phyloP scores from a whole-genome alignment of 1,140 invertebrate species.

The Drosophila leontia region DNA sequence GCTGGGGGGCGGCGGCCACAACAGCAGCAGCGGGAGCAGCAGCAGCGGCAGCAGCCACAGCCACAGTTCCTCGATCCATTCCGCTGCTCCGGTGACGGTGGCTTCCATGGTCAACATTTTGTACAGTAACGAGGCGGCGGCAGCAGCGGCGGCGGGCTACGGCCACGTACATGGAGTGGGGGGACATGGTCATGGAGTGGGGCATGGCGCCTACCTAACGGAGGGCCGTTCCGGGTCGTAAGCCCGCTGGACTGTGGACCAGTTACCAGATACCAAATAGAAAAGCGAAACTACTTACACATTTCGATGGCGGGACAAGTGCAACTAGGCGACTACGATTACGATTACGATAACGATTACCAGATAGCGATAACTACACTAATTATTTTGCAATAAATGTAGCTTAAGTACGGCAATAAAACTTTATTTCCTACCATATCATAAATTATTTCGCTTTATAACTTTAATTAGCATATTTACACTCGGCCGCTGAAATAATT shows the following conservation, averaged over 20 bases:
- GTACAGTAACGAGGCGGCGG: constrained; percentile 77
- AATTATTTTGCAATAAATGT: constrained; percentile 84
- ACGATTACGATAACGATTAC: constrained; percentile 61
- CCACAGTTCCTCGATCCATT: constrained; percentile 65
- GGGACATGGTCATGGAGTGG: constrained; percentile 38
- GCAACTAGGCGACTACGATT: constrained; percentile 54
- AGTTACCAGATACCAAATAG: constrained; percentile 62
- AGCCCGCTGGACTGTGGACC: constrained; percentile 22
- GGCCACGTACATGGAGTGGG: neutral
- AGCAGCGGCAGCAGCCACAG: constrained; percentile 42
- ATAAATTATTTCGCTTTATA: constrained; percentile 82
- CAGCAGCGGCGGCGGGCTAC: constrained; percentile 3
- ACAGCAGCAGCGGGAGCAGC: constrained; percentile 42
- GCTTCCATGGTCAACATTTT: constrained; percentile 86
- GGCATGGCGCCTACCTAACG: constrained; percentile 86
- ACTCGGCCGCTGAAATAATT: constrained; percentile 48
- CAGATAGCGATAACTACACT: constrained; percentile 73
- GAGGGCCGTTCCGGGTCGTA: constrained; percentile 82
- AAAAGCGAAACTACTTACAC: constrained; percentile 52
- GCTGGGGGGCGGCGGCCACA: constrained; percentile 85
- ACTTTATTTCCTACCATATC: constrained; percentile 78
- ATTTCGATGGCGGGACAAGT: constrained; percentile 63
- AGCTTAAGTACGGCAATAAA: constrained; percentile 83
- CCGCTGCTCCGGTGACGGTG: constrained; percentile 85
- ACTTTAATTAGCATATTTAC: constrained; percentile 83